Percentiles rank a stretch among this genome's conserved stretches.
phyloP scores from a whole-genome alignment of 2,113 vertebrate genomes.

The Dicentrarchus labrax region DNA sequence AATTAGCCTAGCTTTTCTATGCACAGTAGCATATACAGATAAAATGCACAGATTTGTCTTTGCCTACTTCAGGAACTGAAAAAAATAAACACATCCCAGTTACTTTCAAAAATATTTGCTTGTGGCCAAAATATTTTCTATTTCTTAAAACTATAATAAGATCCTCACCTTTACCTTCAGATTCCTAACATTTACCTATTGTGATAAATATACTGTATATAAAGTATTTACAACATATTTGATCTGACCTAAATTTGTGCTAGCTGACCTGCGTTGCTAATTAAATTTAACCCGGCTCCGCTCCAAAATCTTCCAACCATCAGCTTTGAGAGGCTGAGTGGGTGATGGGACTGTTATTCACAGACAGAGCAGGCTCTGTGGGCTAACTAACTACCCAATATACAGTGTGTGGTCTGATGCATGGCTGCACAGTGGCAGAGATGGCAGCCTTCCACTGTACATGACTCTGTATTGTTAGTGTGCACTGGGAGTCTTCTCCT shows the following conservation, averaged over 20 bases:
- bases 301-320: slow-evolving; percentile 33
- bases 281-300: slow-evolving; percentile 49
- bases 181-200: neutral
- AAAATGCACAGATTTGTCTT: neutral
- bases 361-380: slow-evolving; percentile 66
- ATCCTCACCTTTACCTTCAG: neutral
- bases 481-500: slow-evolving; percentile 37
- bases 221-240: no score
- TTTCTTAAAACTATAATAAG: no score
- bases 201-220: neutral
- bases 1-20: neutral
- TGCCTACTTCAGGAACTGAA: neutral
- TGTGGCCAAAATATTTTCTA: neutral
- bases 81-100: neutral
- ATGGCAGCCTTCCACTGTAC: slow-evolving; percentile 62
- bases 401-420: slow-evolving; percentile 49
- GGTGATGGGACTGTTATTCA: slow-evolving; percentile 63
- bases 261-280: slow-evolving; percentile 55
- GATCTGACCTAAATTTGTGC: slow-evolving; percentile 45
- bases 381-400: slow-evolving; percentile 49
- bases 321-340: slow-evolving; percentile 37
- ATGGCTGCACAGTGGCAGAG: slow-evolving; percentile 56
- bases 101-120: neutral
- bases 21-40: neutral
- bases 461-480: slow-evolving; percentile 62